These are phyloP conservation scores for Salminus brasiliensis DNA, from an alignment of 2,113 vertebrate species.

Conservation along the genomic window DNA sequence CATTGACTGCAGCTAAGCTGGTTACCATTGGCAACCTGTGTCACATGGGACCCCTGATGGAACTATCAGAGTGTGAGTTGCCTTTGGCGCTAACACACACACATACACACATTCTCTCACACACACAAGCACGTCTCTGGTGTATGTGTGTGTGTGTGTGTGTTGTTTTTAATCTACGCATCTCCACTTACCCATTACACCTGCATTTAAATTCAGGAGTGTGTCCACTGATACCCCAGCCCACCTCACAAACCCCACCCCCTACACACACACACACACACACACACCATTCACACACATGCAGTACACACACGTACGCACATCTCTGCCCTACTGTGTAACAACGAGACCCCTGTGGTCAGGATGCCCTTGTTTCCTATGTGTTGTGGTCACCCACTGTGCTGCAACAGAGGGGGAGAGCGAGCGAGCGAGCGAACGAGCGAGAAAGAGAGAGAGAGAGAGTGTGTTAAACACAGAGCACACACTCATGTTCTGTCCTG, in stretches of 20 bases:
- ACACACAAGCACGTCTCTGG: not conserved
- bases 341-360: conserved; percentile 51
- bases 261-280: not conserved
- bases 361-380: conserved; percentile 62
- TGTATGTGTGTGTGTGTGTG: not conserved
- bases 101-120: conserved; percentile 43
- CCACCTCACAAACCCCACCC: not conserved
- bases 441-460: conserved; percentile 30
- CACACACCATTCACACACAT: not conserved
- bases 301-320: not conserved
- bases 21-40: conserved; percentile 60
- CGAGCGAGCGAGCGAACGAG: conserved; percentile 16
- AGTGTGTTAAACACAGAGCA: conserved; percentile 40
- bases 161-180: not conserved
- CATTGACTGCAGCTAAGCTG: conserved; percentile 67
- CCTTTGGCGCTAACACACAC: conserved; percentile 44
- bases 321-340: not conserved
- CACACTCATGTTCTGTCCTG: conserved; percentile 53
- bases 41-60: conserved; percentile 56
- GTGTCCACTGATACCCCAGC: not conserved
- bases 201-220: conserved; percentile 24
- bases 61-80: conserved; percentile 57
- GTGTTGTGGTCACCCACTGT: conserved; percentile 49
- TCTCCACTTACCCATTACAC: not conserved
- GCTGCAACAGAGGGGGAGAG: conserved; percentile 2